A percentile compares a stretch with the other conserved stretches of the same genome.
These are phyloP conservation scores for Plumapathes pennacea DNA, from an alignment of 92 coral and sea anemone species.

Conservation along the genomic window DNA sequence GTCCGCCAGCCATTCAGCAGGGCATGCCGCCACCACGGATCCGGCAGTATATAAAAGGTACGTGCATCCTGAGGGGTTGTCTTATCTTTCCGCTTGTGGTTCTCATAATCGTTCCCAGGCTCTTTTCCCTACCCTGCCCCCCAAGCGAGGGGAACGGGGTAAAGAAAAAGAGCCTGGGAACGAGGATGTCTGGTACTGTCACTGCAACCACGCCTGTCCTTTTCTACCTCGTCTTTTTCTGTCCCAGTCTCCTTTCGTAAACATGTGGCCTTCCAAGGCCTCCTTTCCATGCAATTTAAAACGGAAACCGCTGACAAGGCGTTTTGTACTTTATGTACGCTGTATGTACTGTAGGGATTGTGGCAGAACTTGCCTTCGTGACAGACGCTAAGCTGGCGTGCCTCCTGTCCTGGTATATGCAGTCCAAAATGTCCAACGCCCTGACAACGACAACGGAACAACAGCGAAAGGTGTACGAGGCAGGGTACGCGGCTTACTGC, in stretches of 20 bases:
- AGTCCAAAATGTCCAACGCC: constrained; percentile 73
- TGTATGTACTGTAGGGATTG: constrained; percentile 50
- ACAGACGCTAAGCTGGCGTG: constrained; percentile 68
- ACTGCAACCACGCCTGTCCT: no score
- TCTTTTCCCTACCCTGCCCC: not conserved
- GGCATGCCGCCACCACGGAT: constrained; percentile 68
- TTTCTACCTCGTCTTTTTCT: not conserved
- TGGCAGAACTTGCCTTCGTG: constrained; percentile 77
- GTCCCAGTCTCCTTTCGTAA: not conserved
- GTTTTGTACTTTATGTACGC: no score
- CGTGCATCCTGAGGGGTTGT: not conserved
- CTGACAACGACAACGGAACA: constrained; percentile 72
- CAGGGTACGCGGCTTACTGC: constrained; percentile 73
- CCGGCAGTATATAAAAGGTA: constrained; percentile 81
- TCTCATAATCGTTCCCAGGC: not conserved
- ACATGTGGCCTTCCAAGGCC: not conserved
- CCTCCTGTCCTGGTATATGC: constrained; percentile 75
- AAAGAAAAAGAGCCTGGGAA: no score
- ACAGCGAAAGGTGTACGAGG: constrained; percentile 80
- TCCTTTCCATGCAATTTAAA: no score
- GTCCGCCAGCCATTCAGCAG: constrained; percentile 36
- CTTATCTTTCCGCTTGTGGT: not conserved
- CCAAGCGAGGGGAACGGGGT: no score
- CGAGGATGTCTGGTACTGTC: no score
- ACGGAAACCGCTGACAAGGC: no score